Conservation (phyloP, 2,888 invertebrate genomes). For the Smittia aterrima region DNA sequence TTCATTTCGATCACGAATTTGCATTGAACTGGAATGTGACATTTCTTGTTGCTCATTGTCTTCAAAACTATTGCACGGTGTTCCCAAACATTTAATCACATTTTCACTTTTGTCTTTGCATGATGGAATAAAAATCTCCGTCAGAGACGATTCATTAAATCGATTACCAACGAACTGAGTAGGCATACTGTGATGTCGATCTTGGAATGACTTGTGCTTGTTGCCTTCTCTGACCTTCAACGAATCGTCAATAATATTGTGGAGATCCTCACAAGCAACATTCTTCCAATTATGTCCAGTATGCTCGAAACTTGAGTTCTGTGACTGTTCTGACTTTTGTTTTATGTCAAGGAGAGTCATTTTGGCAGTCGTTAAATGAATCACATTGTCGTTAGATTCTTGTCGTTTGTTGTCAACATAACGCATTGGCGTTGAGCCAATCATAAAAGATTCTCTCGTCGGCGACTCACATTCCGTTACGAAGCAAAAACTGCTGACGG, state of each 20-base stretch:
- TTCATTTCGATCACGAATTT: neutral
- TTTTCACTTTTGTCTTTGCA: constrained; percentile 51
- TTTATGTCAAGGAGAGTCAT: constrained; percentile 51
- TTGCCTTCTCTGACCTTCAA: constrained; percentile 45
- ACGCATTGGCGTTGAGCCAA: constrained; percentile 30
- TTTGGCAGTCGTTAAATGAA: constrained; percentile 56
- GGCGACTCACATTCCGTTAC: constrained; percentile 38
- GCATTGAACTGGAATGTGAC: constrained; percentile 58
- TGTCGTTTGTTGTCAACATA: neutral
- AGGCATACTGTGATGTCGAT: constrained; percentile 65
- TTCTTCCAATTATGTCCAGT: constrained; percentile 54
- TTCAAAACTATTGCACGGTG: constrained; percentile 31
- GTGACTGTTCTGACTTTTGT: constrained; percentile 61
- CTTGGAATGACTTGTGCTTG: constrained; percentile 47
- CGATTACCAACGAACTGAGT: constrained; percentile 62
- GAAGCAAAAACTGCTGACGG: constrained; percentile 36
- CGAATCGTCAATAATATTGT: constrained; percentile 61
- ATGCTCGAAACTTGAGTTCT: constrained; percentile 60
- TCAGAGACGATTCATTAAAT: constrained; percentile 58
- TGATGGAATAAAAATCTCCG: constrained; percentile 58
- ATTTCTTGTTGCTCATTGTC: constrained; percentile 42
- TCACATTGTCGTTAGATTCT: constrained; percentile 46
- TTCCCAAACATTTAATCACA: constrained; percentile 42
- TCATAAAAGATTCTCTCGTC: constrained; percentile 30
- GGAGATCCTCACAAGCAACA: constrained; percentile 67